Percentiles rank a stretch among this genome's conserved stretches.
phyloP scores from a whole-genome alignment of 2,888 invertebrate genomes.

The Eilema griseolum region DNA sequence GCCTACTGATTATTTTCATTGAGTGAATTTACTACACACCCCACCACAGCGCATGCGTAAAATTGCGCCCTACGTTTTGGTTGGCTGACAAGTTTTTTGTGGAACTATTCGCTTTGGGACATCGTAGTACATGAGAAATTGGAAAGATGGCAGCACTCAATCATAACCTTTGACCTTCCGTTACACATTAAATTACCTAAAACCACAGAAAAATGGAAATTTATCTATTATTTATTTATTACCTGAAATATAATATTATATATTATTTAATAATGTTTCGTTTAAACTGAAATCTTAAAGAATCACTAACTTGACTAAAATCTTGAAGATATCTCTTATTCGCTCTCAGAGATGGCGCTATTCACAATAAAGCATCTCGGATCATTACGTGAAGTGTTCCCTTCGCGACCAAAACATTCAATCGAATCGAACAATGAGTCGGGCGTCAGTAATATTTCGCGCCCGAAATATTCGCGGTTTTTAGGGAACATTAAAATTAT shows the following conservation, averaged over 20 bases:
- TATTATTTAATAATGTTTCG: neutral
- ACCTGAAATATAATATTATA: neutral
- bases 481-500: conserved; percentile 49
- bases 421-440: conserved; percentile 69
- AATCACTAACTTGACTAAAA: conserved; percentile 10
- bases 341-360: conserved; percentile 59
- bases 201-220: neutral
- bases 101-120: conserved; percentile 35
- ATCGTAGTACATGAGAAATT: conserved; percentile 26
- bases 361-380: conserved; percentile 49
- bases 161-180: neutral
- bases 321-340: neutral
- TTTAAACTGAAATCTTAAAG: neutral
- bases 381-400: conserved; percentile 68
- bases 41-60: conserved; percentile 81
- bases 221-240: neutral
- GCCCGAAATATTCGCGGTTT: conserved; percentile 69
- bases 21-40: conserved; percentile 71
- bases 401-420: conserved; percentile 76
- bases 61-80: conserved; percentile 63
- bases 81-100: conserved; percentile 49
- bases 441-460: conserved; percentile 74
- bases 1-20: conserved; percentile 75
- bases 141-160: conserved; percentile 49
- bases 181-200: neutral